Base-by-base conservation (phyloP, 64 coral and sea anemone species). In the Orbicella faveolata region DNA sequence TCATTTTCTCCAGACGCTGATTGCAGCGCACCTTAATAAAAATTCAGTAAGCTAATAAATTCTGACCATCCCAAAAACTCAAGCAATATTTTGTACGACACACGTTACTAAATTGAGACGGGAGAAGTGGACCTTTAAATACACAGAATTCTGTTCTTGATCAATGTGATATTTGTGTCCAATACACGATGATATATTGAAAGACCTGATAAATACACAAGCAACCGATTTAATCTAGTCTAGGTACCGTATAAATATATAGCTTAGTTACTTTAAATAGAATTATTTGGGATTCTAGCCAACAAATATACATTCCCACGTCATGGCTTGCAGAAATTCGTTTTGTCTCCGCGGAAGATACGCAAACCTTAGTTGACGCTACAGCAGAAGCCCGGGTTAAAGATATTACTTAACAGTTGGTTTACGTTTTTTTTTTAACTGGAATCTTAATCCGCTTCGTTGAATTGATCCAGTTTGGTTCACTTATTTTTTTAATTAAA, bases 201-300 rank as follows among this genome's bases (percentile, higher is more conserved):
- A 23, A 21, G 18, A 70, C 63, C 11, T 85, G 25, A 52, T 44
- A 52, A 65, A 26, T 33, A 72, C 20, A 8, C n/a, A 85, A 15
- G 12, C 63, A 70, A 20, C 23, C 70, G 9, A 85, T 54, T 70
- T 70, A 69, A 63, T 65, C 62, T 68, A 84, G 11, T 51, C 63
- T 51, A 67, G 51, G 35, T 36, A 52, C 63, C 61, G 30, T 85
- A 85, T 85, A 85, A 85, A 85, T 85, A 85, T 85, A 68, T 30
- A 48, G 79, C 34, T 52, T 72, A 48, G 20, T 65, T 85, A 85
- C 62, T 70, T 72, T 85, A 83, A 83, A 83, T 85, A 85, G n/a
- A 9, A 72, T 6, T 17, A 10, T 70, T 41, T 51, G 25, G 57
- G 10, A 67, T 16, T 26, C 10, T 48, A 20, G 63, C 81, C 44